Evolutionary conservation across 1,140 invertebrate species (phyloP), one percentile per base, ranked within the genome.

Genomic region (Agrypnia vestita): DNA sequence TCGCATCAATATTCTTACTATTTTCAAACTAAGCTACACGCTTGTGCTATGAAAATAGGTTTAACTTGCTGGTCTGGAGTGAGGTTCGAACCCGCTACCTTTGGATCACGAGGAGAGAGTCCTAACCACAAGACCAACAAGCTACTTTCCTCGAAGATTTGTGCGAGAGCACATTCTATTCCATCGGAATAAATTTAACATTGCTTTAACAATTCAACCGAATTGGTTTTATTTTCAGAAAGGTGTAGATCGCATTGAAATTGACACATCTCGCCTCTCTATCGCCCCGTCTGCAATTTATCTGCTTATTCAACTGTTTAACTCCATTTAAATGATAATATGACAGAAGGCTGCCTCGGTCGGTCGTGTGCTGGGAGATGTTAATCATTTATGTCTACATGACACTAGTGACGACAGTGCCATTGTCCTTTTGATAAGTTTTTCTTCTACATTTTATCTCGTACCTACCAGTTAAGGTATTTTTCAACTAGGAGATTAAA

Each of bases 301-400:
- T 35, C 0, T 64, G 61, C 61, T 64, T 64, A 64, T 64, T 64
- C 35, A 64, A 64, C 61, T 43, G 35, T 64, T 64, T 64, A 44
- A 13, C 61, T 64, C 25, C 35, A 15, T 64, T 64, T 64, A 43
- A 59, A 64, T 13, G 61, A 35, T 64, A 64, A 64, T 64, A 25
- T 17, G 61, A 64, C 35, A 25, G 61, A 64, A 25, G 61, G 19
- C 61, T 43, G 61, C n/a, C 61, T 10, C 49, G n/a, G 11, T 51
- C 49, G 61, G 19, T 43, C 21, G 19, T 8, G 11, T 43, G 55
- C 55, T 59, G 55, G 55, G 15, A 59, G 12, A 21, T 35, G 61
- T 35, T 64, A 64, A 64, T 64, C 61, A 64, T 25, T 43, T 64
- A 25, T 64, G 61, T 64, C 21, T 19, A 64, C 61, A 64, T 17